A percentile compares a stretch with the other conserved stretches of the same genome.
Evolutionary conservation across 1,140 invertebrate species (phyloP).

Genomic region (Aphelinus certus): DNA sequence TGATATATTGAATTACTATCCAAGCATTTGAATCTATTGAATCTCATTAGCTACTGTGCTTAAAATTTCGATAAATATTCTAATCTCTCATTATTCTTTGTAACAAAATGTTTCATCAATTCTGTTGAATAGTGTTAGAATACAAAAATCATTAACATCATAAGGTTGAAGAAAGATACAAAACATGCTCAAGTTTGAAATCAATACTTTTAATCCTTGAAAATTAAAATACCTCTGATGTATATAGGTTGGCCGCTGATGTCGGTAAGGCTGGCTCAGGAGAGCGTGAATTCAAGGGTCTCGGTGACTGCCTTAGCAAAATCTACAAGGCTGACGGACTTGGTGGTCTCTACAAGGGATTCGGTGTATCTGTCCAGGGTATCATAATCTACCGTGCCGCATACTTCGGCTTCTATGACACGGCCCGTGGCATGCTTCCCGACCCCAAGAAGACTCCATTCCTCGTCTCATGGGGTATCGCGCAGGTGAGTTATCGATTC

Average conservation of each 20-base stretch:
- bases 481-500: slow-evolving; percentile 69
- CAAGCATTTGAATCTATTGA: no score
- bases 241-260: slow-evolving; percentile 79
- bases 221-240: background rate
- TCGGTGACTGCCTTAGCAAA: slow-evolving; percentile 84
- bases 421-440: slow-evolving; percentile 87
- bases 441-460: slow-evolving; percentile 84
- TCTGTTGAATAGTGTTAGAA: background rate
- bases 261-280: slow-evolving; percentile 76
- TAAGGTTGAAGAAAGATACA: no score
- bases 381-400: slow-evolving; percentile 89
- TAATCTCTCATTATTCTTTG: no score
- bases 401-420: slow-evolving; percentile 95
- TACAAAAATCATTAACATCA: background rate
- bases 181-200: no score
- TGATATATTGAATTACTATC: no score
- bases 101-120: background rate
- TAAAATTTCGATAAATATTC: no score
- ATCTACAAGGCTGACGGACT: slow-evolving; percentile 86
- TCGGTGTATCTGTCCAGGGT: slow-evolving; percentile 89
- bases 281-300: slow-evolving; percentile 83
- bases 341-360: slow-evolving; percentile 87
- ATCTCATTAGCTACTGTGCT: no score
- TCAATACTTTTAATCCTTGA: no score
- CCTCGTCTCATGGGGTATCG: slow-evolving; percentile 80